phyloP scores from a whole-genome alignment of 1,140 invertebrate species.

The Heliconius hermathena region DNA sequence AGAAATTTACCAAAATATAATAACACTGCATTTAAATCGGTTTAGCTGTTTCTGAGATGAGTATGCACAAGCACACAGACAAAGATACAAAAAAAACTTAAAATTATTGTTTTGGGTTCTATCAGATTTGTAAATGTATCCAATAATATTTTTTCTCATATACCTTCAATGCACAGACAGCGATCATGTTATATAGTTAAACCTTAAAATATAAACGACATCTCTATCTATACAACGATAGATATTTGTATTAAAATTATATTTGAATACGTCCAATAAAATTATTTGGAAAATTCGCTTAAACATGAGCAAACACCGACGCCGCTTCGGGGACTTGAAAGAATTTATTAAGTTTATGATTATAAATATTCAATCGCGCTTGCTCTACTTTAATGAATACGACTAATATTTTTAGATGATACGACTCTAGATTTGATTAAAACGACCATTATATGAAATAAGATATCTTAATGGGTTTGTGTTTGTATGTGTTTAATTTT shows the following conservation, averaged over 20 bases:
- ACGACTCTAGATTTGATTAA: neutral
- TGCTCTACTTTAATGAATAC: constrained; percentile 11
- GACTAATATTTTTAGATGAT: neutral
- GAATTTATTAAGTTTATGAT: constrained; percentile 11
- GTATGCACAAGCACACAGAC: too few species aligned
- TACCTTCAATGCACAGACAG: neutral
- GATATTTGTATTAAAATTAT: neutral
- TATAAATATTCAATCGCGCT: constrained; percentile 10
- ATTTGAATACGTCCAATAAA: constrained; percentile 15
- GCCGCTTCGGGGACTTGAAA: constrained; percentile 27
- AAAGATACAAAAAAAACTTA: too few species aligned
- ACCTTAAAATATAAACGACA: neutral
- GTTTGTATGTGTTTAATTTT: neutral
- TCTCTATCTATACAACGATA: neutral
- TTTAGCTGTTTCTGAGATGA: too few species aligned
- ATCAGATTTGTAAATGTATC: neutral
- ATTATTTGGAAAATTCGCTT: constrained; percentile 45
- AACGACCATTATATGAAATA: neutral
- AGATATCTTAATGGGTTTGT: neutral
- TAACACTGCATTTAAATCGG: too few species aligned
- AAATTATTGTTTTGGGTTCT: too few species aligned
- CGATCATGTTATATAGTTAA: neutral
- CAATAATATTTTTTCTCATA: too few species aligned
- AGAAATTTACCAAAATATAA: too few species aligned
- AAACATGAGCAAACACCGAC: constrained; percentile 13